Percentiles rank a stretch among this genome's conserved stretches.
Evolutionary conservation across 2,113 vertebrate genomes (phyloP).

Genomic region (Aptenodytes patagonicus): DNA sequence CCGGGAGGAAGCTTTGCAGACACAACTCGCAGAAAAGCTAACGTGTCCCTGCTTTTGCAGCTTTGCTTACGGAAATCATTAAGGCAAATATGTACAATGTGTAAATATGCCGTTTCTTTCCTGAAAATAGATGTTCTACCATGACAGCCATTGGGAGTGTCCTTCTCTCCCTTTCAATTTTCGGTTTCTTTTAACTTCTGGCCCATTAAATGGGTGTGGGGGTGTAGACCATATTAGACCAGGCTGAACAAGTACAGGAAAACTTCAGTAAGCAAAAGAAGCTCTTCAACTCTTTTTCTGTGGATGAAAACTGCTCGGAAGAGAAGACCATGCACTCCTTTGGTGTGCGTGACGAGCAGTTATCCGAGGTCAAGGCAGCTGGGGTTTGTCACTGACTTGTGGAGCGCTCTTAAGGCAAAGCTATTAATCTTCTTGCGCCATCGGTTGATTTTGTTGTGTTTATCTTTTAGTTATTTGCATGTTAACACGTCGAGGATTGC

Average conservation of each 20-base stretch:
- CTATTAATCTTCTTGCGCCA: not conserved
- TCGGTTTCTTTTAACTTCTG: not conserved
- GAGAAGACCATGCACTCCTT: not conserved
- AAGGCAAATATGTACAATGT: rapidly evolving
- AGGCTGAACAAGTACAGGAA: not conserved
- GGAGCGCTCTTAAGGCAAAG: not conserved
- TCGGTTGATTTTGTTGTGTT: rapidly evolving
- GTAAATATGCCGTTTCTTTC: not conserved
- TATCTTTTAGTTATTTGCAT: too few relatives aligned
- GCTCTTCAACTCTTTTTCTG: not conserved
- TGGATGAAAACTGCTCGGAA: not conserved
- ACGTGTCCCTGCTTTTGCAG: not conserved
- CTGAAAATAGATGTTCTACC: not conserved
- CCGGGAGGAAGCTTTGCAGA: not conserved
- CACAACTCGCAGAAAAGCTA: not conserved
- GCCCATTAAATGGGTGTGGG: not conserved
- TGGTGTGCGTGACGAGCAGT: not conserved
- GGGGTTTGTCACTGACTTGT: not conserved
- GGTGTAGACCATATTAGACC: not conserved
- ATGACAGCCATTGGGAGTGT: rapidly evolving
- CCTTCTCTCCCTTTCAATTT: not conserved
- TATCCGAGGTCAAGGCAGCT: not conserved
- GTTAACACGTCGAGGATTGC: rapidly evolving
- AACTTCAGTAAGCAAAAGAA: not conserved
- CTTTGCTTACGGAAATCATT: not conserved